phyloP scores from a whole-genome alignment of 2,888 invertebrate genomes.

The Andrena bicolor region DNA sequence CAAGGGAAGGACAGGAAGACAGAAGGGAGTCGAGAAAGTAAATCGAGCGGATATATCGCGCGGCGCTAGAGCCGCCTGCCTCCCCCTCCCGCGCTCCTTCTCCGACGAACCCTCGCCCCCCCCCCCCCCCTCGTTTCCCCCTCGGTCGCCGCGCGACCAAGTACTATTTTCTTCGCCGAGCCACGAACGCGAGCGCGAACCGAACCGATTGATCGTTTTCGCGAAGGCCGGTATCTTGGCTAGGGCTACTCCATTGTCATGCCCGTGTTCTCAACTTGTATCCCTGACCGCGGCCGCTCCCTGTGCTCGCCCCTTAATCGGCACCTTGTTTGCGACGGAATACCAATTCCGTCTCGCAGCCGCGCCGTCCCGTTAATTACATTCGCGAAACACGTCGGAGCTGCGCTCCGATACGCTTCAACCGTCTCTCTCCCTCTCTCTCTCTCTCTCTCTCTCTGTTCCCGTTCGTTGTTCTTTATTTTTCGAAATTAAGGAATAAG shows the following conservation, averaged over 20 bases:
- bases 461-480: background rate
- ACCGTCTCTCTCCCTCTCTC: background rate
- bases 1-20: constrained; percentile 73
- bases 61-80: constrained; percentile 57
- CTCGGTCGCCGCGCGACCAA: constrained; percentile 8
- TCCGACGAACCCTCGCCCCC: background rate
- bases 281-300: background rate
- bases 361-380: constrained; percentile 5
- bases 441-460: background rate
- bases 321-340: constrained; percentile 20
- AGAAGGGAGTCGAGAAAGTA: constrained; percentile 75
- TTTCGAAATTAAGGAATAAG: background rate
- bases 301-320: constrained; percentile 18
- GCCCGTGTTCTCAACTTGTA: constrained; percentile 54
- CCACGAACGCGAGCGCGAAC: constrained; percentile 43
- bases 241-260: constrained; percentile 56
- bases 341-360: constrained; percentile 22
- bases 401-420: background rate
- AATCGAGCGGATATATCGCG: constrained; percentile 74
- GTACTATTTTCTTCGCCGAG: constrained; percentile 60
- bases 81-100: background rate
- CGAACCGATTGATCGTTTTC: constrained; percentile 64
- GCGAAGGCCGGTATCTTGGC: constrained; percentile 57
- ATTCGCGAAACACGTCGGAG: background rate
- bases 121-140: background rate